Evolutionary conservation across 1,140 invertebrate species (phyloP).

Genomic region (Musca vetustissima): DNA sequence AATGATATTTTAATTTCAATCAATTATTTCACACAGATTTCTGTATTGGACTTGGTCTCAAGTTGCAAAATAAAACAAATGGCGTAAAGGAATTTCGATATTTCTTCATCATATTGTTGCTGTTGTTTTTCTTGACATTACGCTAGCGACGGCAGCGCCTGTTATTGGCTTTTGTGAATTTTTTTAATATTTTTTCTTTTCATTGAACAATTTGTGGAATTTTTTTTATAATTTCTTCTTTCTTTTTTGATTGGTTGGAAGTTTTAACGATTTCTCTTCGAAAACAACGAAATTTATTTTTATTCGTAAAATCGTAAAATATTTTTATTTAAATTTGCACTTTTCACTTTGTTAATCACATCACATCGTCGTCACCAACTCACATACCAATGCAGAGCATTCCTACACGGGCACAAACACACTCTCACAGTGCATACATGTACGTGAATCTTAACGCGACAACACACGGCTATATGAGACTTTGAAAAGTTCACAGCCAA

Average conservation of each 20-base stretch:
- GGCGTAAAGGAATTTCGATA: constrained; percentile 43
- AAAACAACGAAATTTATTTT: constrained; percentile 6
- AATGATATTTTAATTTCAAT: constrained; percentile 2
- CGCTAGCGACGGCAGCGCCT: neutral
- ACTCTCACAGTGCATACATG: neutral
- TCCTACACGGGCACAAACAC: neutral
- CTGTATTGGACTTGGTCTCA: neutral
- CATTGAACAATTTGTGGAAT: constrained; percentile 9
- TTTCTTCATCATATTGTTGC: constrained; percentile 37
- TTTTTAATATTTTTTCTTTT: constrained; percentile 27
- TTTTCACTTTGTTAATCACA: constrained; percentile 24
- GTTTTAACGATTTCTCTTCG: constrained; percentile 21
- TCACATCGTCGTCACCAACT: constrained; percentile 23
- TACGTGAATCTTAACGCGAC: neutral
- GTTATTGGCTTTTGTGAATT: constrained; percentile 8
- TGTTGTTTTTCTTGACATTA: constrained; percentile 36
- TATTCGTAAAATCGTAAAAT: constrained; percentile 2
- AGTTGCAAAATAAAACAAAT: constrained; percentile 12
- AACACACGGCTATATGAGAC: neutral
- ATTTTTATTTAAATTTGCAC: constrained; percentile 21
- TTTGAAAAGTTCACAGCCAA: constrained; percentile 20
- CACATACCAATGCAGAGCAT: constrained; percentile 14
- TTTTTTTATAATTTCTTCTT: constrained; percentile 19
- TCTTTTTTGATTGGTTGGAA: constrained; percentile 14
- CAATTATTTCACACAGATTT: too few relatives aligned